A percentile compares a stretch with the other conserved stretches of the same genome.
Conservation (phyloP, 2,888 invertebrate genomes). For the Ornithoptera alexandrae region DNA sequence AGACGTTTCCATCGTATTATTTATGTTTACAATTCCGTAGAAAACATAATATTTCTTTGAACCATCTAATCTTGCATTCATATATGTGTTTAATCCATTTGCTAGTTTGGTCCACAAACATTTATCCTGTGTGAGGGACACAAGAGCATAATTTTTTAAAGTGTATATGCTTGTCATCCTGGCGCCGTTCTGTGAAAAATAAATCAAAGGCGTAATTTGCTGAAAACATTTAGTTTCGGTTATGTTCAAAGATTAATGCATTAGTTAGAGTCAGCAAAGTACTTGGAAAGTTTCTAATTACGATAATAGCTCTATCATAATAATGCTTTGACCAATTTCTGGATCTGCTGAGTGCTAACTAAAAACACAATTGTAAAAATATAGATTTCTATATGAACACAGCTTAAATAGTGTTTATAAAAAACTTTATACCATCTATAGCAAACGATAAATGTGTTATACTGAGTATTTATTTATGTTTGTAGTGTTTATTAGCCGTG, state of each 20-base stretch:
- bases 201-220: constrained; percentile 63
- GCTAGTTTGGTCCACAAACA: not conserved
- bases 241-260: constrained; percentile 35
- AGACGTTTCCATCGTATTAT: not conserved
- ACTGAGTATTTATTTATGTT: too few species aligned
- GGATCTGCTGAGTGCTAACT: not conserved
- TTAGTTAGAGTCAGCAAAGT: constrained; percentile 7
- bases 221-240: constrained; percentile 74
- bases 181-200: constrained; percentile 34
- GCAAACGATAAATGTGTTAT: not conserved
- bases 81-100: too few species aligned
- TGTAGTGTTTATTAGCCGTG: too few species aligned
- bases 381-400: not conserved
- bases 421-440: not conserved
- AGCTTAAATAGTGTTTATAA: not conserved
- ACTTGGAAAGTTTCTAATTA: constrained; percentile 20
- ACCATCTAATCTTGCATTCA: too few species aligned
- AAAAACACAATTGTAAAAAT: not conserved
- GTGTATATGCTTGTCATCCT: constrained; percentile 4
- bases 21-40: not conserved
- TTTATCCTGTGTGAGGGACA: not conserved
- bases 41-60: not conserved
- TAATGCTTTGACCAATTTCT: constrained; percentile 3
- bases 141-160: constrained; percentile 1
- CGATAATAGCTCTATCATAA: constrained; percentile 8